These are phyloP conservation scores for Gari tellinella DNA, from an alignment of 2,888 invertebrate species.

Conservation along the genomic window DNA sequence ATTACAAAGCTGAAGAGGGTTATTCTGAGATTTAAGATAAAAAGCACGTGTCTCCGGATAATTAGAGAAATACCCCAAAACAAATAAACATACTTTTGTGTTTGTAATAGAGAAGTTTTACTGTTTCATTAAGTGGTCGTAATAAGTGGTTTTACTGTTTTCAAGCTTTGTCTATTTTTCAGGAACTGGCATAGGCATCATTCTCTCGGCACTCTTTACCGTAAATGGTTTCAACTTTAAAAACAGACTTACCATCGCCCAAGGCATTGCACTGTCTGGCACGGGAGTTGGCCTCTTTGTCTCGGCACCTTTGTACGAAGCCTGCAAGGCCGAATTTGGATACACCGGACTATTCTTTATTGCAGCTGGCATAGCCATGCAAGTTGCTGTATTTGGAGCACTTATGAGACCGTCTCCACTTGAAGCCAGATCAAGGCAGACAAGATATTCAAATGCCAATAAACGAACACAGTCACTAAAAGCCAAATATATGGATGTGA, in stretches of 20 bases:
- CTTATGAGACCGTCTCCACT: slow-evolving; percentile 13
- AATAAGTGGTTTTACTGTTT: neutral
- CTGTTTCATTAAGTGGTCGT: too few species aligned
- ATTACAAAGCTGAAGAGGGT: too few species aligned
- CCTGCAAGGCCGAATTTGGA: slow-evolving; percentile 23
- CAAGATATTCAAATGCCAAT: neutral
- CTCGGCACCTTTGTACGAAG: slow-evolving; percentile 35
- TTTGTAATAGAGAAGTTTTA: too few species aligned
- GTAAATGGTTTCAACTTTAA: slow-evolving; percentile 49
- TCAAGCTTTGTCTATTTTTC: neutral
- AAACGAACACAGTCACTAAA: neutral
- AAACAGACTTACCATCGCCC: slow-evolving; percentile 35
- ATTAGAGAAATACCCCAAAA: too few species aligned
- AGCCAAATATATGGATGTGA: neutral
- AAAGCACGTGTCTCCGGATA: too few species aligned
- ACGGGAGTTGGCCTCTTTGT: slow-evolving; percentile 43
- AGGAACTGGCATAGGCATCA: slow-evolving; percentile 49
- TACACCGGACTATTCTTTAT: slow-evolving; percentile 44
- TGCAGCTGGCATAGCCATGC: slow-evolving; percentile 34
- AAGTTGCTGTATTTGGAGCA: slow-evolving; percentile 38
- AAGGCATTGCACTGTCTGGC: slow-evolving; percentile 39
- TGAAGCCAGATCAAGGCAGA: neutral
- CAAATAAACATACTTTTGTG: too few species aligned
- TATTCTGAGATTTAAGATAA: too few species aligned
- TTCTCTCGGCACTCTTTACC: slow-evolving; percentile 29